Percentiles rank a stretch among this genome's conserved stretches.
phyloP scores from a whole-genome alignment of 2,797 vertebrate species.

The Phrynocephalus forsythii region DNA sequence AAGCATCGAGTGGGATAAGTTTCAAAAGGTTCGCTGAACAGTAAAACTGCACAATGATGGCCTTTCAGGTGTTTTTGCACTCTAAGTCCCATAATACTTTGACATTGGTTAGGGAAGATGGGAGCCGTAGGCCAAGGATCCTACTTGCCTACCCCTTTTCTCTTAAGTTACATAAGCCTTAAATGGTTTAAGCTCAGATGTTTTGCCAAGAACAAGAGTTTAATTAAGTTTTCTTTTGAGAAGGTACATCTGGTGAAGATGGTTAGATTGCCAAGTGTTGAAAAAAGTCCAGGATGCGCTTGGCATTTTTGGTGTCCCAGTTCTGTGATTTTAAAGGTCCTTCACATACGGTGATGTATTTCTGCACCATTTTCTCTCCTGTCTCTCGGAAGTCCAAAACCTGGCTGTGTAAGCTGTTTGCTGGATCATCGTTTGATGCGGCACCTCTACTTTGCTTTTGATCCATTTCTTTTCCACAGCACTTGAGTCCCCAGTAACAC shows the following conservation, averaged over 20 bases:
- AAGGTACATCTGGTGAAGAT: not conserved
- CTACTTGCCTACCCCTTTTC: no score
- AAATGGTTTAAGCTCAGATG: not conserved
- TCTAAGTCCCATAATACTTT: not conserved
- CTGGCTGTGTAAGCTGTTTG: slow-evolving; percentile 54
- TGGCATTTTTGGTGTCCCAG: slow-evolving; percentile 94
- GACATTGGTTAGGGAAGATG: not conserved
- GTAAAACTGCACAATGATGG: not conserved
- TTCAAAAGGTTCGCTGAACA: not conserved
- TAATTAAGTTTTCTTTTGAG: slow-evolving; percentile 34
- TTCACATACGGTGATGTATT: slow-evolving; percentile 91
- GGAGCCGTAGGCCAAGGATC: not conserved
- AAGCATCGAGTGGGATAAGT: not conserved
- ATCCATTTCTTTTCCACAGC: slow-evolving; percentile 81
- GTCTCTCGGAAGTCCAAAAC: slow-evolving; percentile 91
- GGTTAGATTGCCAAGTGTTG: slow-evolving; percentile 56
- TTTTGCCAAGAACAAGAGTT: not conserved
- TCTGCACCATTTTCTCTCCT: slow-evolving; percentile 89
- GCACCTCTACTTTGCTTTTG: slow-evolving; percentile 70
- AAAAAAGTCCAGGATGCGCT: slow-evolving; percentile 90
- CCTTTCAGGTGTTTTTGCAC: not conserved
- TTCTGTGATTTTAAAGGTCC: slow-evolving; percentile 91
- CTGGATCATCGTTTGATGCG: slow-evolving; percentile 18
- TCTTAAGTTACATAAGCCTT: not conserved
- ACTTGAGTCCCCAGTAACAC: slow-evolving; percentile 96